Evolutionary conservation across 2,797 vertebrate species (phyloP).

Genomic region (Enteromius radiatus): DNA sequence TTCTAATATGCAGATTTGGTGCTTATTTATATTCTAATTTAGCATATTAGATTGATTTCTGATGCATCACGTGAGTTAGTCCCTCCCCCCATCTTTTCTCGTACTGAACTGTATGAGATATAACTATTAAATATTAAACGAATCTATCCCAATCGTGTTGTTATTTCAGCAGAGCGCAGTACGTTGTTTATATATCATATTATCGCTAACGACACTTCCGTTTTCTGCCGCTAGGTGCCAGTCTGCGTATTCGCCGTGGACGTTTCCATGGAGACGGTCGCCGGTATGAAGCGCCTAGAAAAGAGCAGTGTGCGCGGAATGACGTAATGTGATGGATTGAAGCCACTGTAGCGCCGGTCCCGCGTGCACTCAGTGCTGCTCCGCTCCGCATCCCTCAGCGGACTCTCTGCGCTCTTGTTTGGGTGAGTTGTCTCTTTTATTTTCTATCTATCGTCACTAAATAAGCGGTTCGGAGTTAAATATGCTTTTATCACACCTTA

Average conservation of each 20-base stretch:
- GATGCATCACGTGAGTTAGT: background rate
- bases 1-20: background rate
- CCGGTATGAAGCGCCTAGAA: constrained; percentile 70
- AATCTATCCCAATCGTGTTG: background rate
- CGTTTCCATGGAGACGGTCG: constrained; percentile 82
- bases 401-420: constrained; percentile 16
- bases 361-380: constrained; percentile 58
- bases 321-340: constrained; percentile 75
- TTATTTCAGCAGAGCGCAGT: background rate
- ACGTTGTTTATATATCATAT: background rate
- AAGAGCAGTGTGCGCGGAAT: constrained; percentile 62
- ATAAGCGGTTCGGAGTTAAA: background rate
- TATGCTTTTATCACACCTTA: background rate
- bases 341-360: constrained; percentile 55
- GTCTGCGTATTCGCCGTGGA: constrained; percentile 1
- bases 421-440: constrained; percentile 31
- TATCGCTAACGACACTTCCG: background rate
- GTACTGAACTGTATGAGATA: background rate
- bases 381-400: constrained; percentile 57
- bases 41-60: background rate
- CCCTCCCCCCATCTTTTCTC: background rate
- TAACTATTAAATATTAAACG: background rate
- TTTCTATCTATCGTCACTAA: constrained; percentile 28
- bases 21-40: background rate
- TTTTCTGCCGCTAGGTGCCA: constrained; percentile 64